Base-by-base conservation (phyloP, 2,113 vertebrate genomes). In the Psophia crepitans region DNA sequence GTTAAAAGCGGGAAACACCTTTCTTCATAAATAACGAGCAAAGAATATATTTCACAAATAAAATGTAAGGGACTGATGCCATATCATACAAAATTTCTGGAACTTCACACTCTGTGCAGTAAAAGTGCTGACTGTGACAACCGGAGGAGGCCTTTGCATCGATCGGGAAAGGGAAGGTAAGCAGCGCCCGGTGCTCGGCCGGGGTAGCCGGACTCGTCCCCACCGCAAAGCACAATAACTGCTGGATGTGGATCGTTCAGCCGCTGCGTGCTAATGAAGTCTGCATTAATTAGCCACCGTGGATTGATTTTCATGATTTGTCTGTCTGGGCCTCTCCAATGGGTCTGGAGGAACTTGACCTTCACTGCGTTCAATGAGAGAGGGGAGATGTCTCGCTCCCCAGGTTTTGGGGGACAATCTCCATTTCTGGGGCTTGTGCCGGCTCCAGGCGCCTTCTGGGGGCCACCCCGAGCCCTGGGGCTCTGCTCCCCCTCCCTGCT, bases 241-340 rank as follows among this genome's bases (percentile, higher is more conserved):
- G 11, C 73, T 37, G 86, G 77, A 9, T 41, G 80, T 4, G 2
- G 73, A 46, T 91, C 8, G 13, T 81, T 96, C 88, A 53, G 78
- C 83, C 5, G 43, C 93, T 22, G 92, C 4, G 51, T 85, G 90
- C 90, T 96, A 92, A 96, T 90, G 92, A 96, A 93, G 65, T 46
- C 88, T 90, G 92, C 75, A 48, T 92, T 97, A 93, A 97, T 97
- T 95, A 96, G 81, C 81, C 39, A 35, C 87, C 32, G 14, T 16
- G 94, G 78, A 92, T 95, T 95, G 89, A 96, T 94, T 91, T 91
- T 68, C 57, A 4, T 89, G 89, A 92, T 93, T 89, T 89, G 81
- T 91, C 89, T 93, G 95, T 89, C 94, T 95, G 80, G 84, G 80
- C 39, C 48, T 65, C 85, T 85, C 35, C 3, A 56, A 91, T 1